phyloP scores from a whole-genome alignment of 2,797 vertebrate genomes.

The Argya squamiceps region DNA sequence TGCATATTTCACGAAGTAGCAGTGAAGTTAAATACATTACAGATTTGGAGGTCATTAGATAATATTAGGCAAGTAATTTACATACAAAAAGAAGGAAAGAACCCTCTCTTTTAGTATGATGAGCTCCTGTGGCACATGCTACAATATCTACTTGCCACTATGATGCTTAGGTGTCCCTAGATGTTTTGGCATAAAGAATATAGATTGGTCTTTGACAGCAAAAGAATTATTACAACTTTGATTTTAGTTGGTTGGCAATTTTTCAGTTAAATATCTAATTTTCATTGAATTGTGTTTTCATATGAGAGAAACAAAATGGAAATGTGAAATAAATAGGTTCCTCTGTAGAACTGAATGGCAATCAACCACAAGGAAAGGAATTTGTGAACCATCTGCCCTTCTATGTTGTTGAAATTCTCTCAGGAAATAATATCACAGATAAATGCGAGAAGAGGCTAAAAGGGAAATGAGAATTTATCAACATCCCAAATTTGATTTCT shows the following conservation, averaged over 20 bases:
- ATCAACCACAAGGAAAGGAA: background rate
- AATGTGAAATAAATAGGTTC: background rate
- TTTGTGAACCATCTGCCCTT: background rate
- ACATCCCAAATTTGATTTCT: background rate
- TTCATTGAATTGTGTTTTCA: background rate
- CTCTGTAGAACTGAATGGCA: background rate
- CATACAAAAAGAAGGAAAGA: background rate
- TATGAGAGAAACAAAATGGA: background rate
- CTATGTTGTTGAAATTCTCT: background rate
- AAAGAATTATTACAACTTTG: background rate
- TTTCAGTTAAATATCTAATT: background rate
- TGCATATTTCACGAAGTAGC: background rate
- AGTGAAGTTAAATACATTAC: conserved; percentile 21
- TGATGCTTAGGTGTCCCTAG: background rate
- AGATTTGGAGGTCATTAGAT: background rate
- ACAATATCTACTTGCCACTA: background rate
- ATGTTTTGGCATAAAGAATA: background rate
- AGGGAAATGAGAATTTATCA: background rate
- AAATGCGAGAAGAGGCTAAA: background rate
- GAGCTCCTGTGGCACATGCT: background rate
- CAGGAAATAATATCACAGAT: background rate
- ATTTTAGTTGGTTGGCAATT: background rate
- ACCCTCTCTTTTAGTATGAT: background rate
- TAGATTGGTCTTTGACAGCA: background rate
- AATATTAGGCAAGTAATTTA: background rate